These are phyloP conservation scores for Prunella himalayana DNA, from an alignment of 2,113 vertebrate species.

Conservation along the genomic window DNA sequence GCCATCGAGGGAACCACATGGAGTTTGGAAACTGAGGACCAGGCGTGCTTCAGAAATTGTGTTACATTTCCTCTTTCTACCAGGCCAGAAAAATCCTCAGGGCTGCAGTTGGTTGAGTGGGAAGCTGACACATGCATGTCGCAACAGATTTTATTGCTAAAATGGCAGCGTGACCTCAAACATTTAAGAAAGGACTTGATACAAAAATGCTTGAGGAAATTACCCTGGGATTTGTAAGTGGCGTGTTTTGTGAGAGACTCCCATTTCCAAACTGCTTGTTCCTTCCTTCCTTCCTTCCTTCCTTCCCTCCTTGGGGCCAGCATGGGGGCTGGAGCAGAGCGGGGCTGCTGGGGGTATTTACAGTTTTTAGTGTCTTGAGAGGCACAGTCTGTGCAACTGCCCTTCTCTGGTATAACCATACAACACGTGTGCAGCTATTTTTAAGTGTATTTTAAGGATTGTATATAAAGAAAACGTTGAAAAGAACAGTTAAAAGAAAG, in stretches of 20 bases:
- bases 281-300: constrained; percentile 22
- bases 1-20: constrained; percentile 41
- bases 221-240: constrained; percentile 54
- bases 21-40: constrained; percentile 61
- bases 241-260: constrained; percentile 69
- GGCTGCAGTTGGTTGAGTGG: constrained; percentile 73
- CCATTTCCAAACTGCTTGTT: constrained; percentile 71
- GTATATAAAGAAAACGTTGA: constrained; percentile 67
- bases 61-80: constrained; percentile 67
- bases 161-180: constrained; percentile 57
- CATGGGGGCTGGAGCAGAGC: constrained; percentile 39
- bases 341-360: constrained; percentile 66
- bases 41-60: constrained; percentile 55
- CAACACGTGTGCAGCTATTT: constrained; percentile 76
- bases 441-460: constrained; percentile 73
- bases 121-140: constrained; percentile 72
- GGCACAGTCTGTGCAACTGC: constrained; percentile 66
- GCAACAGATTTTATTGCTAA: constrained; percentile 64
- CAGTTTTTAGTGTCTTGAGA: constrained; percentile 69
- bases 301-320: constrained; percentile 41
- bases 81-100: constrained; percentile 77
- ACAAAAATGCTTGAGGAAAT: constrained; percentile 53
- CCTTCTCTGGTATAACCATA: constrained; percentile 62
- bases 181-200: constrained; percentile 58
- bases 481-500: constrained; percentile 54